A percentile compares a stretch with the other conserved stretches of the same genome.
Conservation (phyloP, 2,888 invertebrate species). For the Papilio elwesi region DNA sequence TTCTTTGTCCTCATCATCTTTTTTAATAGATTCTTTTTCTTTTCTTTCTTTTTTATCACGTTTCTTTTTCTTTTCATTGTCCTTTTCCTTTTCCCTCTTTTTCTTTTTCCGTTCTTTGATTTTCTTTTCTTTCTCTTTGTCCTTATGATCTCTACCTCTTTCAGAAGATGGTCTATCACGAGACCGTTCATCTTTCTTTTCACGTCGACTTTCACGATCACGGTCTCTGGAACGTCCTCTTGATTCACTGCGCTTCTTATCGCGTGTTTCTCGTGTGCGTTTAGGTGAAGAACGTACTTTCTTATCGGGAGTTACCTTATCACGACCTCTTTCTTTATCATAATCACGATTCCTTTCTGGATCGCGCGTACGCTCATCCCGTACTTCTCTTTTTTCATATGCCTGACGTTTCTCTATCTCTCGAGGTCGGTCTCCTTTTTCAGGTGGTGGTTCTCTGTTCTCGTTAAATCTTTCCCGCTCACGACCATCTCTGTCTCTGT, state of each 20-base stretch:
- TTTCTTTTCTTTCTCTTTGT: conserved; percentile 84
- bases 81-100: conserved; percentile 79
- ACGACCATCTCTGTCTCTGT: conserved; percentile 71
- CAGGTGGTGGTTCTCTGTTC: conserved; percentile 65
- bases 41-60: conserved; percentile 84
- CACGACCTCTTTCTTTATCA: conserved; percentile 73
- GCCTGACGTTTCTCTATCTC: conserved; percentile 66
- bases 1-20: conserved; percentile 52
- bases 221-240: conserved; percentile 76
- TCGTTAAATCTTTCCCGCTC: conserved; percentile 73
- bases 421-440: conserved; percentile 72
- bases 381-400: conserved; percentile 65
- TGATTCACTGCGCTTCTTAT: conserved; percentile 77
- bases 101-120: conserved; percentile 72
- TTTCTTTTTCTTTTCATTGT: conserved; percentile 78
- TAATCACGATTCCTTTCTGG: conserved; percentile 67
- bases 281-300: conserved; percentile 72
- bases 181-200: conserved; percentile 80
- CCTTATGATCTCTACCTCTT: conserved; percentile 72
- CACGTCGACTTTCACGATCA: conserved; percentile 81
- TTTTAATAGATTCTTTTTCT: conserved; percentile 65
- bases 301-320: conserved; percentile 72
- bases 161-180: conserved; percentile 75
- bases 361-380: conserved; percentile 64
- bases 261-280: conserved; percentile 67